A percentile compares a stretch with the other conserved stretches of the same genome.
phyloP scores from a whole-genome alignment of 37 sponge, comb jelly and placozoan genomes.

The Petrosia ficiformis region DNA sequence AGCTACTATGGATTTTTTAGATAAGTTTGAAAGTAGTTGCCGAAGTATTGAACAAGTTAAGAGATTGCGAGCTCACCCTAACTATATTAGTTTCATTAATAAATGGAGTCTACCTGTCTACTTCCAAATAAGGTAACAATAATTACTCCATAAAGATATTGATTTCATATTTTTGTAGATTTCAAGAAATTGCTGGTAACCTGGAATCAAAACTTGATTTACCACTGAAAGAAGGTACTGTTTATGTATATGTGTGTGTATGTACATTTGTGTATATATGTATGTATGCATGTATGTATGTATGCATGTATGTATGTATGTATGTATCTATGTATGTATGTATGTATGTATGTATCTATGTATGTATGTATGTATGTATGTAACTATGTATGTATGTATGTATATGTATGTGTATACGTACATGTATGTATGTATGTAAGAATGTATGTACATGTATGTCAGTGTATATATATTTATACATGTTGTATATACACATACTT shows the following conservation, averaged over 20 bases:
- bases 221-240: slow-evolving; percentile 25
- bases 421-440: too few species aligned
- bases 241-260: background rate
- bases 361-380: too few species aligned
- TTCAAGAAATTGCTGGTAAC: slow-evolving; percentile 83
- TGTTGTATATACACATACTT: too few species aligned
- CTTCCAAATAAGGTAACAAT: slow-evolving; percentile 90
- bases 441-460: too few species aligned
- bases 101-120: slow-evolving; percentile 98
- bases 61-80: slow-evolving; percentile 42
- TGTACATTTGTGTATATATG: background rate
- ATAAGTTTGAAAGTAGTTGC: slow-evolving; percentile 69
- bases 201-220: slow-evolving; percentile 53
- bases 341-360: too few species aligned
- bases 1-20: slow-evolving; percentile 66
- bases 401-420: too few species aligned
- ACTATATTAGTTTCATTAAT: slow-evolving; percentile 69
- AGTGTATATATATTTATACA: too few species aligned
- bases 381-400: too few species aligned
- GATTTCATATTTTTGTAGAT: slow-evolving; percentile 41
- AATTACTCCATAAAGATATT: background rate
- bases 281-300: too few species aligned
- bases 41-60: slow-evolving; percentile 42
- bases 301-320: too few species aligned
- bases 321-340: too few species aligned